These are phyloP conservation scores for Micrastur ruficollis DNA, from an alignment of 2,797 vertebrate species.

Conservation along the genomic window DNA sequence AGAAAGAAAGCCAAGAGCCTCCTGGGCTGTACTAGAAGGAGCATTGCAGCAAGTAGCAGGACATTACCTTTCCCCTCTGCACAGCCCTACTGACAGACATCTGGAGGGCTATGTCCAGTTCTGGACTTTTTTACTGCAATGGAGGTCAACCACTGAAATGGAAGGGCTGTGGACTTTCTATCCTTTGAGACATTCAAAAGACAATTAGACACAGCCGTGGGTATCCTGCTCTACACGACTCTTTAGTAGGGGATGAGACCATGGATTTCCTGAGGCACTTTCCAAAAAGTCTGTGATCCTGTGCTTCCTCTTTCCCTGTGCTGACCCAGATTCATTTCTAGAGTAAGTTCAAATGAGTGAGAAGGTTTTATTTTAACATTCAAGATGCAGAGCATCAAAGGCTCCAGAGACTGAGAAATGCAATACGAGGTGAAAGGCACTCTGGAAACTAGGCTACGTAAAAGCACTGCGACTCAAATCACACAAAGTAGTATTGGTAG, in stretches of 20 bases:
- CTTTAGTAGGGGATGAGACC: neutral
- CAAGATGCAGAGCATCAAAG: neutral
- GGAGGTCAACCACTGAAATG: neutral
- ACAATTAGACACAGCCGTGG: neutral
- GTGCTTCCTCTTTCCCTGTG: neutral
- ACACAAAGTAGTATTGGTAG: neutral
- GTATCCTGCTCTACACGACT: neutral
- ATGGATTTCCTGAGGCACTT: neutral
- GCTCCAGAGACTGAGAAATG: neutral
- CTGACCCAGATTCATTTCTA: neutral
- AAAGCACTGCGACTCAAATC: neutral
- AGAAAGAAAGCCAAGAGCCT: neutral
- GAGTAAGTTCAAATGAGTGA: neutral
- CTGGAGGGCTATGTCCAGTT: neutral
- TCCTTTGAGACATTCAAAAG: neutral
- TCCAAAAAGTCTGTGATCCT: neutral
- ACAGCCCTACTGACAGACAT: neutral
- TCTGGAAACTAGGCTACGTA: neutral
- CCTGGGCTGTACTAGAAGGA: neutral
- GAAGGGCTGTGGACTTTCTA: neutral
- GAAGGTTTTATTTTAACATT: neutral
- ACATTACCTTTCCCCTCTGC: neutral
- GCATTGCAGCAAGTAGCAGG: neutral
- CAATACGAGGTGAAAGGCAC: neutral
- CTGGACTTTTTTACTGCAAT: neutral